A percentile compares a stretch with the other conserved stretches of the same genome.
These are phyloP conservation scores for Forbesichthys papilliferus DNA, from an alignment of 2,113 vertebrate genomes.

Conservation along the genomic window DNA sequence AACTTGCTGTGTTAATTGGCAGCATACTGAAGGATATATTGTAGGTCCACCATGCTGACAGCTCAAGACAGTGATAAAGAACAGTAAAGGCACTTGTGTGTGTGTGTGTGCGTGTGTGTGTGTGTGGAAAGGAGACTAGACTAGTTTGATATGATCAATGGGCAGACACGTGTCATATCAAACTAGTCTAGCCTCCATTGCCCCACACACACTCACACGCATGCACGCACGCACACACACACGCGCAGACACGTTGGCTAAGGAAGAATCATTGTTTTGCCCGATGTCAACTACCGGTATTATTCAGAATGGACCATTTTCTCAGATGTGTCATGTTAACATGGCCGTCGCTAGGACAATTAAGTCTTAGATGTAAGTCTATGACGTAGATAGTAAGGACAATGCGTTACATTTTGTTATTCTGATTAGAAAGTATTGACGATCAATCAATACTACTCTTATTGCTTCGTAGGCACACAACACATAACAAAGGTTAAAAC, in stretches of 20 bases:
- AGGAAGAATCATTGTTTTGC: conserved; percentile 39
- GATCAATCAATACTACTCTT: too few relatives aligned
- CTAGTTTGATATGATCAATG: conserved; percentile 25
- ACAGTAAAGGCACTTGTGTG: background rate
- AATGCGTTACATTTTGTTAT: background rate
- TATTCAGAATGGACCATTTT: conserved; percentile 10
- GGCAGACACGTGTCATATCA: conserved; percentile 3
- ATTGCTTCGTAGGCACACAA: too few relatives aligned
- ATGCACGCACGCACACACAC: too few relatives aligned
- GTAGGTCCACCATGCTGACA: conserved; percentile 9
- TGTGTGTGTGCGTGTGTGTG: background rate
- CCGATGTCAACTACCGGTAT: conserved; percentile 22
- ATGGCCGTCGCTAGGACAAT: background rate
- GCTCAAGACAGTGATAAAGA: conserved; percentile 24
- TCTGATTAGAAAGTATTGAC: too few relatives aligned
- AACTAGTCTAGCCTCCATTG: too few relatives aligned
- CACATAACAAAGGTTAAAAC: too few relatives aligned
- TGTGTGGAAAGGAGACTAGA: conserved; percentile 9
- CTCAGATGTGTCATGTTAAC: background rate
- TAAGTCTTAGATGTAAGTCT: too few relatives aligned
- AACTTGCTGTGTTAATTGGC: conserved; percentile 15
- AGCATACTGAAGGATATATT: conserved; percentile 22
- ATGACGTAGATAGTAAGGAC: too few relatives aligned
- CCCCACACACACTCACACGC: too few relatives aligned
- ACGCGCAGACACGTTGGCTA: conserved; percentile 1